Conservation (phyloP, 2,888 invertebrate species). For the Incurvaria masculella region DNA sequence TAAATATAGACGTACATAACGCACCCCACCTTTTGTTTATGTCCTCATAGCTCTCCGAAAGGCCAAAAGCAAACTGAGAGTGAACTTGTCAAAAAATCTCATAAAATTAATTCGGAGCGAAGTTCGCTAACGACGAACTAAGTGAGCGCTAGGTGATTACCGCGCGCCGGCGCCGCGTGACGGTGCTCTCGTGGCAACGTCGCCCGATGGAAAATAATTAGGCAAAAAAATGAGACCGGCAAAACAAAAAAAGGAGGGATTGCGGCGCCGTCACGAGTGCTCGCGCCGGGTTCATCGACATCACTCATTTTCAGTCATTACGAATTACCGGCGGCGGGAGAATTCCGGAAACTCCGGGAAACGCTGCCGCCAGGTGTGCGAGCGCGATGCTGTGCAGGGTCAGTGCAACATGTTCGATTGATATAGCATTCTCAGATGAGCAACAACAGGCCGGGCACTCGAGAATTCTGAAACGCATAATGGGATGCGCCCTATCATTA, state of each 20-base stretch:
- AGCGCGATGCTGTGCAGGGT: too few relatives aligned
- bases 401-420: too few relatives aligned
- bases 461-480: too few relatives aligned
- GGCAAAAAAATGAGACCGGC: conserved; percentile 50
- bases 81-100: neutral
- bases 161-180: neutral
- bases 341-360: too few relatives aligned
- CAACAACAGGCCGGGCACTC: too few relatives aligned
- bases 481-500: too few relatives aligned
- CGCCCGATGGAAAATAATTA: conserved; percentile 58
- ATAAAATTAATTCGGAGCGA: neutral
- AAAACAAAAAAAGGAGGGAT: conserved; percentile 37
- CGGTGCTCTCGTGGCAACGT: conserved; percentile 21
- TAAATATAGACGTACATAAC: too few relatives aligned
- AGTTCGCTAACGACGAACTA: neutral
- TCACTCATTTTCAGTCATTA: neutral
- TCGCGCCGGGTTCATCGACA: neutral
- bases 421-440: too few relatives aligned
- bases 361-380: too few relatives aligned
- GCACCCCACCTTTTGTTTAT: too few relatives aligned
- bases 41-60: too few relatives aligned
- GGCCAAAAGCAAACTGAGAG: neutral
- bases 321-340: neutral
- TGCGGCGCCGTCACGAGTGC: neutral
- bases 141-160: neutral